These are phyloP conservation scores for Hemithea aestivaria DNA, from an alignment of 2,888 invertebrate genomes.

Conservation along the genomic window DNA sequence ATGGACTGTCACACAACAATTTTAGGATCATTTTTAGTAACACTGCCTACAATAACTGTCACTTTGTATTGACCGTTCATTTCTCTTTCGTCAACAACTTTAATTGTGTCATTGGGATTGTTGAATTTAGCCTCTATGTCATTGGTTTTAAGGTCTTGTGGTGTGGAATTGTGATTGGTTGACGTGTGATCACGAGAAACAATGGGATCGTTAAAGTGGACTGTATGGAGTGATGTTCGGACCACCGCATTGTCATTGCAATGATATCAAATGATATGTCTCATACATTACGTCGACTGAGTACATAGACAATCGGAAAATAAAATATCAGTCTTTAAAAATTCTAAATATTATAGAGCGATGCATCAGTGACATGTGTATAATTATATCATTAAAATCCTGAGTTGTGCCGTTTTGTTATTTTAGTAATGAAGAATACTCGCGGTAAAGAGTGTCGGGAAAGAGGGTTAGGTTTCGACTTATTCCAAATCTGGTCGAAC, in stretches of 20 bases:
- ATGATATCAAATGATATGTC: slow-evolving; percentile 11
- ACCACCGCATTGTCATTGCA: slow-evolving; percentile 62
- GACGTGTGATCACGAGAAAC: slow-evolving; percentile 68
- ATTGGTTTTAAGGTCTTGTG: slow-evolving; percentile 23
- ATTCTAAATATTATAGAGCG: no score
- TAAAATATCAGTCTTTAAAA: no score
- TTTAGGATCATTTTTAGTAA: slow-evolving; percentile 63
- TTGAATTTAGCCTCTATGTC: slow-evolving; percentile 35
- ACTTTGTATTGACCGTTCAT: slow-evolving; percentile 56
- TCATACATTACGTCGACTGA: slow-evolving; percentile 5
- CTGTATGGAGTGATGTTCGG: slow-evolving; percentile 60
- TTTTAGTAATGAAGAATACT: no score
- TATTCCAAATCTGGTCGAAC: no score
- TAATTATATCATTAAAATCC: no score
- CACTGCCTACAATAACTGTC: slow-evolving; percentile 62
- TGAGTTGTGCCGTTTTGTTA: no score
- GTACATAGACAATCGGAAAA: no score
- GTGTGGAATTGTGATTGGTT: slow-evolving; percentile 33
- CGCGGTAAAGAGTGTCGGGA: no score
- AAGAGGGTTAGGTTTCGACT: no score
- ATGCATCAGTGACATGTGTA: no score
- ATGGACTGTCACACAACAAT: slow-evolving; percentile 61
- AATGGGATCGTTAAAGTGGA: slow-evolving; percentile 73
- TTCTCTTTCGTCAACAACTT: slow-evolving; percentile 41
- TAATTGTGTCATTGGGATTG: slow-evolving; percentile 2